Base-by-base conservation (phyloP, 2,888 invertebrate genomes). In the Scaptomyza parva region DNA sequence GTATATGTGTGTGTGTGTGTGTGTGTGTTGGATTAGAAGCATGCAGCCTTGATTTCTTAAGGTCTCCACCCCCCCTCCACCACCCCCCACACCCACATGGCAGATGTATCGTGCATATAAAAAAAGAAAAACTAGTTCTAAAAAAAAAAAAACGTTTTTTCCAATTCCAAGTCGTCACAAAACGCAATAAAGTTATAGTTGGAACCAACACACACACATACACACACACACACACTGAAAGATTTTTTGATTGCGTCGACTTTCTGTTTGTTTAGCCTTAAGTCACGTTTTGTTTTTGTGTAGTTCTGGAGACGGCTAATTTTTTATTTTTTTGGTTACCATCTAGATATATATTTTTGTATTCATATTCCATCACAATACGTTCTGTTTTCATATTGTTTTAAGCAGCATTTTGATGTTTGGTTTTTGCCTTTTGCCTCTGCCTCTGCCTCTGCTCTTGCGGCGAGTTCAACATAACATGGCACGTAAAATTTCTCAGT, bases 271-370 rank as follows among this genome's bases (percentile, higher is more conserved):
- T 69, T 78, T 68, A 73, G 79, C 71, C 77, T 76, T 66, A 83
- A 84, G 86, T 85, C 84, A 84, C 84, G 84, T 84, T 85, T 83
- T 64, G 60, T 73, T 82, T 77, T 67, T 79, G 78, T 85, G 73
- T 85, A 69, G 76, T 71, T 84, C 85, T 78, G 83, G 83, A 78
- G 76, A 74, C 67, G 70, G 81, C 63, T 73, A 72, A 64, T 55
- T 39, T 35, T 35, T 35, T 35, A 1, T 17, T 75, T 48, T 24
- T 59, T 63, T 30, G 41, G 35, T 47, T 61, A 61, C 60, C 44
- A 40, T 20, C 12, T 12, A 35, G 5, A 24, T 9, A 43, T 54
- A 8, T 26, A 7, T n/a, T n/a, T n/a, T n/a, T n/a, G n/a, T 26
- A 26, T 7, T 1, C 6, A 26, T 26, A 26, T 26, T 53, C 12